A percentile compares a stretch with the other conserved stretches of the same genome.
These are phyloP conservation scores for Polypterus senegalus DNA, from an alignment of 2,113 vertebrate genomes.

Conservation along the genomic window DNA sequence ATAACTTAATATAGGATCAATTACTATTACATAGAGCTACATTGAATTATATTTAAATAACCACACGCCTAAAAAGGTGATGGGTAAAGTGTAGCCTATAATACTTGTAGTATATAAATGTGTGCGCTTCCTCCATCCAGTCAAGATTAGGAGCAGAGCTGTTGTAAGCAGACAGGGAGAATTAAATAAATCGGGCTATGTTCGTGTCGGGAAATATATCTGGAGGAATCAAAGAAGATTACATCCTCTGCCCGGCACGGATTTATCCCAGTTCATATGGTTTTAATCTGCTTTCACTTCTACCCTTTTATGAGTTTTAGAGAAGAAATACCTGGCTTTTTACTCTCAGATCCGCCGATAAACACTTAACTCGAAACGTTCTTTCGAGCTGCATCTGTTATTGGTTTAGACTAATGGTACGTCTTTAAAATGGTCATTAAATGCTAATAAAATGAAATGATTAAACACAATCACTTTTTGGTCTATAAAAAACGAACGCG, in stretches of 20 bases:
- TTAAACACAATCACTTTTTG: background rate
- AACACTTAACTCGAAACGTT: constrained; percentile 15
- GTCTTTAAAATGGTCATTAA: constrained; percentile 1
- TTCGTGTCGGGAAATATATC: constrained; percentile 48
- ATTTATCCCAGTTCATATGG: constrained; percentile 61
- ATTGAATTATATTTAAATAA: too few species aligned
- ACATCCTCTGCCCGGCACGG: constrained; percentile 52
- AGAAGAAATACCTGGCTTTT: constrained; percentile 32
- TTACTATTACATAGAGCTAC: too few species aligned
- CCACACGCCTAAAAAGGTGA: too few species aligned
- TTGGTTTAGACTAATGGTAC: constrained; percentile 5
- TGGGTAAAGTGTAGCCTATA: too few species aligned
- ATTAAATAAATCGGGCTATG: constrained; percentile 31
- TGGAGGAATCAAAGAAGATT: constrained; percentile 62
- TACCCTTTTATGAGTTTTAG: constrained; percentile 45
- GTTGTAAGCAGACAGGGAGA: constrained; percentile 17
- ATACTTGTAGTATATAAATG: too few species aligned
- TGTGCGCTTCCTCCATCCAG: background rate
- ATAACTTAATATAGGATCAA: too few species aligned
- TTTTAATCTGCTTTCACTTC: constrained; percentile 60
- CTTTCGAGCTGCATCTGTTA: constrained; percentile 28
- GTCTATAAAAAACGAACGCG: background rate
- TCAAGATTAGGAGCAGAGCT: constrained; percentile 13
- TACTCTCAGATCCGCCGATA: constrained; percentile 33
- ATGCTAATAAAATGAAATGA: background rate